Evolutionary conservation across 2,797 vertebrate species (phyloP).

Genomic region (Euthynnus affinis): DNA sequence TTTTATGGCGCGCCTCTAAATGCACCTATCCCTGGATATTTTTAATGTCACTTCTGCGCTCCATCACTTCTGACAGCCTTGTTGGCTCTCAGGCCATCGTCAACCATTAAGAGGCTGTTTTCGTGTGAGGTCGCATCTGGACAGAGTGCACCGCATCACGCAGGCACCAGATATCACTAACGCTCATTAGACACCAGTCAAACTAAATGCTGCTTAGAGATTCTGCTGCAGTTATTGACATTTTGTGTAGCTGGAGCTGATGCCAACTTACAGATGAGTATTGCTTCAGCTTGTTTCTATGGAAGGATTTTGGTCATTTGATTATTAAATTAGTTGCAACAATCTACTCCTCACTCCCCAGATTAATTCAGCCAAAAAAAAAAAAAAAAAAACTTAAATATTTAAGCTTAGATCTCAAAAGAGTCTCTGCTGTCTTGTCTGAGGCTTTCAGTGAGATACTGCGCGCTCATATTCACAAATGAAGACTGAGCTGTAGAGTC

Average conservation of each 20-base stretch:
- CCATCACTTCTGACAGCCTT: conserved; percentile 76
- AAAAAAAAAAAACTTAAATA: conserved; percentile 38
- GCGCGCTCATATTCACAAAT: conserved; percentile 23
- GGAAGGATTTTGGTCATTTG: conserved; percentile 20
- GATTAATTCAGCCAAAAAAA: conserved; percentile 10
- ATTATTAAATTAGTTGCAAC: conserved; percentile 19
- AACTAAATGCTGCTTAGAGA: neutral
- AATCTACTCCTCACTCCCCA: neutral
- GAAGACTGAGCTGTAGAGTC: conserved; percentile 30
- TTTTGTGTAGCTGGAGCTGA: conserved; percentile 12
- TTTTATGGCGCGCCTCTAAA: conserved; percentile 79
- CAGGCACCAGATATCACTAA: conserved; percentile 1
- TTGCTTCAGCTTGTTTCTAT: neutral
- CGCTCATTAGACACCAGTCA: conserved; percentile 5
- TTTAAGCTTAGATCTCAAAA: conserved; percentile 24
- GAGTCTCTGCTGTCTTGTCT: conserved; percentile 27
- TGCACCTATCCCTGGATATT: conserved; percentile 77
- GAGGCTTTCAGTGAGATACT: conserved; percentile 15
- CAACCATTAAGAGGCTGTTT: conserved; percentile 57
- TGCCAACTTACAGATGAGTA: conserved; percentile 5
- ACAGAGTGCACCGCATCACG: conserved; percentile 16
- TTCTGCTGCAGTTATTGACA: conserved; percentile 13
- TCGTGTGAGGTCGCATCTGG: conserved; percentile 34
- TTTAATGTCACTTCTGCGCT: conserved; percentile 79
- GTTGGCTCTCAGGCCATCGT: conserved; percentile 59